Conservation (phyloP, 1,140 invertebrate species). For the Drosophila orosa region DNA sequence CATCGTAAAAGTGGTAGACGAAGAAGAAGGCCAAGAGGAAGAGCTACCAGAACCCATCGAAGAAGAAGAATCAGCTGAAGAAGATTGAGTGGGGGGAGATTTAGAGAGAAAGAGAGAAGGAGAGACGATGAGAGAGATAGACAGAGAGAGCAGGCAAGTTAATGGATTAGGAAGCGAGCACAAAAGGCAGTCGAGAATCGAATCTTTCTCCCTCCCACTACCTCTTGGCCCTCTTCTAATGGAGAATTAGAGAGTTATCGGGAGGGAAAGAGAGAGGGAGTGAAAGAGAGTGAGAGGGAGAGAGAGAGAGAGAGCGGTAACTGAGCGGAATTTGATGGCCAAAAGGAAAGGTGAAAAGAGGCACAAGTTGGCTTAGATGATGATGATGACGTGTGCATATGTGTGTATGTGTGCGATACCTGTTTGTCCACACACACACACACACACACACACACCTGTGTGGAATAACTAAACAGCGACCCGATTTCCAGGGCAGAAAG, state of each 20-base stretch:
- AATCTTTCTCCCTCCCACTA: slow-evolving; percentile 28
- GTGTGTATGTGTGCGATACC: slow-evolving; percentile 46
- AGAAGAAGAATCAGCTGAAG: slow-evolving; percentile 3
- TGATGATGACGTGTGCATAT: slow-evolving; percentile 40
- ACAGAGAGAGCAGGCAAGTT: slow-evolving; percentile 34
- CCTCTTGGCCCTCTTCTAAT: not conserved
- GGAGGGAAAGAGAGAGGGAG: not conserved
- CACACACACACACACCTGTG: slow-evolving; percentile 35
- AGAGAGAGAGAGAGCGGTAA: slow-evolving; percentile 36
- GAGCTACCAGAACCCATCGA: slow-evolving; percentile 21
- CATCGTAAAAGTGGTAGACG: slow-evolving; percentile 34
- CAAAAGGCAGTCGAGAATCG: slow-evolving; percentile 41
- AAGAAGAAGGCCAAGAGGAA: not conserved
- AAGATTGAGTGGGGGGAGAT: not conserved
- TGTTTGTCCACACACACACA: slow-evolving; percentile 56
- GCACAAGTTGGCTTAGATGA: slow-evolving; percentile 60
- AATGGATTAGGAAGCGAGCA: slow-evolving; percentile 60
- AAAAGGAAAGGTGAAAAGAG: slow-evolving; percentile 77
- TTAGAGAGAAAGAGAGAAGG: slow-evolving; percentile 2
- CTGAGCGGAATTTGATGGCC: slow-evolving; percentile 58
- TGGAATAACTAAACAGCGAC: slow-evolving; percentile 77
- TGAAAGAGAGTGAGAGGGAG: slow-evolving; percentile 3
- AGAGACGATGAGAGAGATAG: not conserved
- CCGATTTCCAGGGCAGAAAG: slow-evolving; percentile 57
- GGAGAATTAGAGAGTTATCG: not conserved